Evolutionary conservation across 2,888 invertebrate genomes (phyloP).

Genomic region (Lepidocyrtinus sp.): DNA sequence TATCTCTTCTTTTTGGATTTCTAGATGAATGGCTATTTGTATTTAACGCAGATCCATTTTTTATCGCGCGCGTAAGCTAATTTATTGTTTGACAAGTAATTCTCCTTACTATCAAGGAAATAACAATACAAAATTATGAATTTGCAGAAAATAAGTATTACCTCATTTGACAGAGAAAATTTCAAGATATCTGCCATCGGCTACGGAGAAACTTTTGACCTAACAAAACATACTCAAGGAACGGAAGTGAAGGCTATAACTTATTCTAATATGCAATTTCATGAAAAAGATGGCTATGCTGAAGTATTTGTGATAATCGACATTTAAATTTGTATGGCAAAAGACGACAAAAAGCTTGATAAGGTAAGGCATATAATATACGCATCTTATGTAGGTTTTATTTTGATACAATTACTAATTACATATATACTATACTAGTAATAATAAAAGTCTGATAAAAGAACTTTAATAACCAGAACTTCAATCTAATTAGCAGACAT

Average conservation of each 20-base stretch:
- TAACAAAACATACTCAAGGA: constrained; percentile 96
- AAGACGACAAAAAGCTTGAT: too few relatives aligned
- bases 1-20: constrained; percentile 91
- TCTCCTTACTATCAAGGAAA: neutral
- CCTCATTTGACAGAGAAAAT: constrained; percentile 87
- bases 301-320: constrained; percentile 99
- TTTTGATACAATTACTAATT: constrained; percentile 4
- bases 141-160: constrained; percentile 86
- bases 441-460: constrained; percentile 26
- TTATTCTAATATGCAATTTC: constrained; percentile 97
- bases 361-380: too few relatives aligned
- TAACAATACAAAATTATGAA: constrained; percentile 17
- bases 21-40: constrained; percentile 94
- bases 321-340: constrained; percentile 79
- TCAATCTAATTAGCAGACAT: too few relatives aligned
- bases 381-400: too few relatives aligned
- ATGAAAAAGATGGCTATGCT: constrained; percentile 78
- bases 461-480: too few relatives aligned
- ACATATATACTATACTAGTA: too few relatives aligned
- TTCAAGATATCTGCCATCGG: constrained; percentile 83
- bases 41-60: constrained; percentile 92
- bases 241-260: constrained; percentile 99
- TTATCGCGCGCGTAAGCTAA: constrained; percentile 79
- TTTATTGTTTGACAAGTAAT: too few relatives aligned
- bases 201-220: constrained; percentile 94